Percentiles rank a stretch among this genome's conserved stretches.
Conservation (phyloP, 2,888 invertebrate species). For the Drosophila yooni region DNA sequence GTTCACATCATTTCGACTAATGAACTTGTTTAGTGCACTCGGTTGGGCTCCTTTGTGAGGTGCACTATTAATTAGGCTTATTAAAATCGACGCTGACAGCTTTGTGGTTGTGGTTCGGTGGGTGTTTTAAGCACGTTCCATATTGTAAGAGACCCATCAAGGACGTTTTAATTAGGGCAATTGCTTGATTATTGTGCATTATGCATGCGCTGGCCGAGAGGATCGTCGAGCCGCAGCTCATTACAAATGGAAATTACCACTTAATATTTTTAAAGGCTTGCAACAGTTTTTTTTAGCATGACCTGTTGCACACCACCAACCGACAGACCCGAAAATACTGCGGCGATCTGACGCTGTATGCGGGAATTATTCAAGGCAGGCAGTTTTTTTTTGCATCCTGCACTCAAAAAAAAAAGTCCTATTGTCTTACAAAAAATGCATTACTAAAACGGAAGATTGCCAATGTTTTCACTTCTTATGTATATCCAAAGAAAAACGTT, state of each 20-base stretch:
- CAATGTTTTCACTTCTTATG: not conserved
- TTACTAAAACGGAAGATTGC: not conserved
- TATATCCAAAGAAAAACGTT: not conserved
- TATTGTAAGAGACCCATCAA: slow-evolving; percentile 43
- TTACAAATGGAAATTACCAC: slow-evolving; percentile 79
- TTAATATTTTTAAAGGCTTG: slow-evolving; percentile 66
- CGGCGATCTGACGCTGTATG: slow-evolving; percentile 48
- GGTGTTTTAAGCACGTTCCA: slow-evolving; percentile 16
- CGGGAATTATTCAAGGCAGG: slow-evolving; percentile 48
- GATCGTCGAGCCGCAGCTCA: slow-evolving; percentile 57
- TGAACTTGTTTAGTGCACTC: slow-evolving; percentile 43
- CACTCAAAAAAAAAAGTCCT: not conserved
- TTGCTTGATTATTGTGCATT: slow-evolving; percentile 67
- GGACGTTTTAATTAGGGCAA: slow-evolving; percentile 77
- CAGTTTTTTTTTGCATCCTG: not conserved
- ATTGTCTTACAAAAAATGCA: not conserved
- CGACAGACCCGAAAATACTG: slow-evolving; percentile 16
- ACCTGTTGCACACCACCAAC: slow-evolving; percentile 12
- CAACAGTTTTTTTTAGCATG: slow-evolving; percentile 15
- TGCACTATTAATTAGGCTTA: slow-evolving; percentile 73
- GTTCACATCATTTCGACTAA: slow-evolving; percentile 28
- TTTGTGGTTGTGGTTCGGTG: slow-evolving; percentile 52
- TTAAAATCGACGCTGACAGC: slow-evolving; percentile 69
- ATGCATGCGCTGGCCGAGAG: slow-evolving; percentile 49
- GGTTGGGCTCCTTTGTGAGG: slow-evolving; percentile 45